phyloP scores from a whole-genome alignment of 2,888 invertebrate genomes.

The Strigamia transsilvanica region DNA sequence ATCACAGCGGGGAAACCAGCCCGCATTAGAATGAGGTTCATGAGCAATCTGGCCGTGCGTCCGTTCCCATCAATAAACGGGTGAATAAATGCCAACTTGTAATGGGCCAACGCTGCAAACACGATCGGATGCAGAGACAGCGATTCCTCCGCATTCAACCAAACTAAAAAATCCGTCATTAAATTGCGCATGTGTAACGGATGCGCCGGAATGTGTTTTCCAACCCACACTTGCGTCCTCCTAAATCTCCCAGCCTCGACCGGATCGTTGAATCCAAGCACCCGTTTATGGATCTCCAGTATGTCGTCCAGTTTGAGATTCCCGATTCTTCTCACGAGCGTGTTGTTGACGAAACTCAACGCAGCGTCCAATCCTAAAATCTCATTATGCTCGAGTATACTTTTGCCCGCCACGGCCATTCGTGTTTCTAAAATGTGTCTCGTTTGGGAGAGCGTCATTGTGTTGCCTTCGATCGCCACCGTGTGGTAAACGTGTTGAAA shows the following conservation, averaged over 20 bases:
- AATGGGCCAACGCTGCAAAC: constrained; percentile 94
- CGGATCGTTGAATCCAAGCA: constrained; percentile 94
- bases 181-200: constrained; percentile 81
- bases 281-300: constrained; percentile 88
- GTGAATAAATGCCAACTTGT: constrained; percentile 95
- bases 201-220: constrained; percentile 91
- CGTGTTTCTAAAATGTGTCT: constrained; percentile 90
- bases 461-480: constrained; percentile 97
- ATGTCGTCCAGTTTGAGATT: constrained; percentile 85
- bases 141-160: constrained; percentile 87
- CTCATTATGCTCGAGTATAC: constrained; percentile 96
- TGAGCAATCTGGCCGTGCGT: constrained; percentile 89
- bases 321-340: constrained; percentile 73
- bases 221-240: constrained; percentile 90
- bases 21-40: constrained; percentile 92
- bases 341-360: constrained; percentile 85
- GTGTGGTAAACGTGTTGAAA: constrained; percentile 84
- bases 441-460: constrained; percentile 91
- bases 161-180: constrained; percentile 88
- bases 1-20: constrained; percentile 96
- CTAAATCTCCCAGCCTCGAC: constrained; percentile 88
- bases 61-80: constrained; percentile 98
- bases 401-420: constrained; percentile 81
- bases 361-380: constrained; percentile 93
- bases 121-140: constrained; percentile 88